Percentiles rank a stretch among this genome's conserved stretches.
These are phyloP conservation scores for Aporophyla lueneburgensis DNA, from an alignment of 2,888 invertebrate species.

Conservation along the genomic window DNA sequence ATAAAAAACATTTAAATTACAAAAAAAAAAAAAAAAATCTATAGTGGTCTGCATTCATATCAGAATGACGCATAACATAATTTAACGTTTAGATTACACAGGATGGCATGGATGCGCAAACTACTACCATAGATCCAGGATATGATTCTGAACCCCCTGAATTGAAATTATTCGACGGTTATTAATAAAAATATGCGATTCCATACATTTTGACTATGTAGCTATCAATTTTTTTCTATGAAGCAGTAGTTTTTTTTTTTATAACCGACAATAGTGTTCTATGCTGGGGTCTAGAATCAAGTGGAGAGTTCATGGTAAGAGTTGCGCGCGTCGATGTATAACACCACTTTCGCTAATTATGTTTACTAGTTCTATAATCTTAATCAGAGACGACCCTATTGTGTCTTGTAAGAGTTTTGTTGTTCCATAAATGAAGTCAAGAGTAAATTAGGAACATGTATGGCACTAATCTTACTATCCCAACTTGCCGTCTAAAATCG, in stretches of 20 bases:
- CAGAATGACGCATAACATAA: not conserved
- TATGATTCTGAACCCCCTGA: no score
- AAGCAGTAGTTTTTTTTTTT: no score
- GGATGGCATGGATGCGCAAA: no score
- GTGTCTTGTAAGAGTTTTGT: not conserved
- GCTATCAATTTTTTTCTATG: no score
- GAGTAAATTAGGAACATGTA: not conserved
- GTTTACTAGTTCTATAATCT: not conserved
- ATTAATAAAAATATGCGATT: no score
- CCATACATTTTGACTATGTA: no score
- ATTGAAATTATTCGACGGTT: no score
- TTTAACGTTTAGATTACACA: not conserved
- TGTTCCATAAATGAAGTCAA: not conserved
- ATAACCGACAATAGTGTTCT: no score
- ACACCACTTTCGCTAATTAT: not conserved
- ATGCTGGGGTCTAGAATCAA: no score
- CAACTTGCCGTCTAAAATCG: not conserved
- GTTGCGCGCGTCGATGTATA: no score
- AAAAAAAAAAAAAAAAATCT: not conserved
- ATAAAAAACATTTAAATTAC: not conserved
- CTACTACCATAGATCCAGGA: no score
- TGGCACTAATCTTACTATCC: conserved; percentile 21
- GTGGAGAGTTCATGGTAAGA: no score
- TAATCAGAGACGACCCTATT: not conserved
- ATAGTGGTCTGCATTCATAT: not conserved